phyloP scores from a whole-genome alignment of 2,888 invertebrate species.

The Caenorhabditis japonica region DNA sequence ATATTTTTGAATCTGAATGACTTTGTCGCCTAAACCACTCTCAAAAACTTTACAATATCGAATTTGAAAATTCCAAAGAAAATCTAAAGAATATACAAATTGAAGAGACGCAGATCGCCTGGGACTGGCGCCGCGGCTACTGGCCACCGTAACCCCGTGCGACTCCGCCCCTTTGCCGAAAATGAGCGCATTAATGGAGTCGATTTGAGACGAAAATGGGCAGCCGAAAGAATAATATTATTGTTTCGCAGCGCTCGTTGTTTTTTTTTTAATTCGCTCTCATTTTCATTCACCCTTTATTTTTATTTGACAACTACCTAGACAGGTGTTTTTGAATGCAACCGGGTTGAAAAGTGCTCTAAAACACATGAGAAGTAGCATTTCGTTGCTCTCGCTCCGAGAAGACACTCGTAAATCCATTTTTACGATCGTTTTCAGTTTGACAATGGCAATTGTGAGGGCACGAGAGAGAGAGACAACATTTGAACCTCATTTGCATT shows the following conservation, averaged over 20 bases:
- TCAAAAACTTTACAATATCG: too few relatives aligned
- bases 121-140: slow-evolving; percentile 16
- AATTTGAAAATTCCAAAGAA: too few relatives aligned
- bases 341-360: not conserved
- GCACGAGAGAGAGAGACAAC: too few relatives aligned
- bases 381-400: not conserved
- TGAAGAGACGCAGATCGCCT: slow-evolving; percentile 12
- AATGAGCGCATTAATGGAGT: slow-evolving; percentile 36
- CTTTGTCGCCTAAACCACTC: too few relatives aligned
- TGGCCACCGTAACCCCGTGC: slow-evolving; percentile 26
- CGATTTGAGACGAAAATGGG: not conserved
- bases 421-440: slow-evolving; percentile 29
- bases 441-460: too few relatives aligned
- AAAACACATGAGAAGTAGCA: slow-evolving; percentile 35
- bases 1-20: too few relatives aligned
- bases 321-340: too few relatives aligned
- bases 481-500: slow-evolving; percentile 35
- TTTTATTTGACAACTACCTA: slow-evolving; percentile 3
- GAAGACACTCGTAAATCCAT: slow-evolving; percentile 27
- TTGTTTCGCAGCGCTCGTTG: slow-evolving; percentile 14
- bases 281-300: not conserved
- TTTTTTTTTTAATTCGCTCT: not conserved
- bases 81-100: too few relatives aligned
- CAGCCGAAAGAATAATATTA: slow-evolving; percentile 29
- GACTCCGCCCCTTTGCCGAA: slow-evolving; percentile 3